Evolutionary conservation across 1,140 invertebrate species (phyloP), one percentile per base, ranked within the genome.

Genomic region (Ceratina calcarata): DNA sequence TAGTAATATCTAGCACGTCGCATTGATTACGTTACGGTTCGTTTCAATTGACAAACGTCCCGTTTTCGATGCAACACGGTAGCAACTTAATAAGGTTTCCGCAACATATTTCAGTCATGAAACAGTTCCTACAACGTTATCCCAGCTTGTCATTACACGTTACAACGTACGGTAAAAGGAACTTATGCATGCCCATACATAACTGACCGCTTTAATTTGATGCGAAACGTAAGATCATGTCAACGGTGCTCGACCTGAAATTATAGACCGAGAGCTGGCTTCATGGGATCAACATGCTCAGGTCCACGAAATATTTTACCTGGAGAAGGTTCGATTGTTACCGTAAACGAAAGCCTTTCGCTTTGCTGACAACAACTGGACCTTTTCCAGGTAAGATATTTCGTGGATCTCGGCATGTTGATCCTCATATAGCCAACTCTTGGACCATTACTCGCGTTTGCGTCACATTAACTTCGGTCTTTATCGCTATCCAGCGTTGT

Each of bases 171-270:
- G 74, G 49, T 60, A 73, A 73, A 73, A 27, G 51, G 0, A 64
- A 62, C 62, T 12, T 37, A 15, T 27, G 0, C 18, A 22, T 15
- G n/a, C 3, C 1, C 32, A 37, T 65, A 53, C 20, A 22, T 24
- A 72, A 20, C 27, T 12, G 49, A n/a, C 20, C 15, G 32, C 60
- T 64, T 57, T 60, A 73, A 61, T 85, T 81, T 62, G 64, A 12
- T 65, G 70, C 18, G 51, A 80, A 68, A 51, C 32, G 67, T 83
- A 85, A 84, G 78, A 78, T 85, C 73, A 66, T 80, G 84, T 84
- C 82, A 71, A 80, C 82, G 68, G 65, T 62, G 73, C 45, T 45
- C 53, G 67, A 78, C 67, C 71, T 61, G 49, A 45, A 24, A 61
- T 70, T n/a, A n/a, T n/a, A n/a, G n/a, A n/a, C n/a, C n/a, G n/a